A percentile compares a stretch with the other conserved stretches of the same genome.
Evolutionary conservation across 1,140 invertebrate genomes (phyloP).

Genomic region (Brachionus rotundiformis): DNA sequence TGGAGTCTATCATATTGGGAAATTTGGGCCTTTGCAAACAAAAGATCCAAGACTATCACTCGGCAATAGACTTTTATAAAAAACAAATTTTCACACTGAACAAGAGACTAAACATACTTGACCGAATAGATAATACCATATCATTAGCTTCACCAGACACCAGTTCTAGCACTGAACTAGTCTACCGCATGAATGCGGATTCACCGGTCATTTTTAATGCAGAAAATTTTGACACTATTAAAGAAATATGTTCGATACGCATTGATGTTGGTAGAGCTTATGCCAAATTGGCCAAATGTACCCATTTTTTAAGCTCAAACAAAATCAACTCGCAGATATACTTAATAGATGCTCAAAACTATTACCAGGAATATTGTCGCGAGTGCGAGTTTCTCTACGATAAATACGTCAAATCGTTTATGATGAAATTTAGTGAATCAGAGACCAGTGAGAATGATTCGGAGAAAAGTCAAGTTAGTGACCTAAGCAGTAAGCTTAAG

Average conservation of each 20-base stretch:
- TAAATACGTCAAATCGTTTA: conserved; percentile 14
- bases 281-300: conserved; percentile 47
- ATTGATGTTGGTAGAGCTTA: conserved; percentile 42
- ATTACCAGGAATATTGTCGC: conserved; percentile 34
- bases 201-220: neutral
- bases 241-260: conserved; percentile 45
- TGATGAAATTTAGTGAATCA: conserved; percentile 8
- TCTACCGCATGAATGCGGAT: conserved; percentile 32
- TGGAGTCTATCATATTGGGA: conserved; percentile 1
- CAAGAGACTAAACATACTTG: neutral
- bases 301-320: conserved; percentile 14
- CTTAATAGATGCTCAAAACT: neutral
- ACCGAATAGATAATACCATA: neutral
- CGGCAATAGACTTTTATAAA: conserved; percentile 24
- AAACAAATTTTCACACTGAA: conserved; percentile 32
- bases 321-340: conserved; percentile 22
- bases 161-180: neutral
- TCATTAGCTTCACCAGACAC: neutral
- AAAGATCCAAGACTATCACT: neutral
- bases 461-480: neutral
- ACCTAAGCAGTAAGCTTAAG: neutral
- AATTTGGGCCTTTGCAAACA: conserved; percentile 49
- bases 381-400: conserved; percentile 47
- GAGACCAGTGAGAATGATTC: neutral
- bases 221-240: conserved; percentile 30